Evolutionary conservation across 1,140 invertebrate genomes (phyloP).

Genomic region (Panagrolaimus sp.): DNA sequence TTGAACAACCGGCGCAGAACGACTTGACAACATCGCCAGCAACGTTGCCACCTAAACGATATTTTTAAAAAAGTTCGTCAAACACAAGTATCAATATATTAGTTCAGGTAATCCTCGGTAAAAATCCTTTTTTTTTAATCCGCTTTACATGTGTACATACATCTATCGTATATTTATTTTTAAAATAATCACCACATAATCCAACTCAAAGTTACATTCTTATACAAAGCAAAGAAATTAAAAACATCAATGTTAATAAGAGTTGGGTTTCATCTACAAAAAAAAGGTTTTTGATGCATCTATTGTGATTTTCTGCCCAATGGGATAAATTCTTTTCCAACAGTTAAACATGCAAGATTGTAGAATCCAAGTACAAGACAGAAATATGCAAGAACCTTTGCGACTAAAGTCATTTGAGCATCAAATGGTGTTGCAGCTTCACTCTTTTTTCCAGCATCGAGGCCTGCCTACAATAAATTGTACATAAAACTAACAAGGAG

Average conservation of each 20-base stretch:
- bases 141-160: no score
- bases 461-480: constrained; percentile 32
- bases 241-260: no score
- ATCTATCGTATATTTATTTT: no score
- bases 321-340: constrained; percentile 41
- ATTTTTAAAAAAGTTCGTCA: no score
- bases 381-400: constrained; percentile 37
- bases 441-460: constrained; percentile 47
- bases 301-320: constrained; percentile 14
- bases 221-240: no score
- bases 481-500: not conserved
- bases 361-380: constrained; percentile 40
- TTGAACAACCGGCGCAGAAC: not conserved
- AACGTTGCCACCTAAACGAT: not conserved
- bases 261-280: no score
- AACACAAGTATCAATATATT: no score
- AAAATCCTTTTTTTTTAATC: no score
- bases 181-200: no score
- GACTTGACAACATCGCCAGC: constrained; percentile 12
- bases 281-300: no score
- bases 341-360: constrained; percentile 34
- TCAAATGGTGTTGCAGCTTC: constrained; percentile 46
- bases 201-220: no score
- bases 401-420: constrained; percentile 23
- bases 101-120: no score